Percentiles rank a stretch among this genome's conserved stretches.
phyloP scores from a whole-genome alignment of 2,113 vertebrate species.

The Galbula dea region DNA sequence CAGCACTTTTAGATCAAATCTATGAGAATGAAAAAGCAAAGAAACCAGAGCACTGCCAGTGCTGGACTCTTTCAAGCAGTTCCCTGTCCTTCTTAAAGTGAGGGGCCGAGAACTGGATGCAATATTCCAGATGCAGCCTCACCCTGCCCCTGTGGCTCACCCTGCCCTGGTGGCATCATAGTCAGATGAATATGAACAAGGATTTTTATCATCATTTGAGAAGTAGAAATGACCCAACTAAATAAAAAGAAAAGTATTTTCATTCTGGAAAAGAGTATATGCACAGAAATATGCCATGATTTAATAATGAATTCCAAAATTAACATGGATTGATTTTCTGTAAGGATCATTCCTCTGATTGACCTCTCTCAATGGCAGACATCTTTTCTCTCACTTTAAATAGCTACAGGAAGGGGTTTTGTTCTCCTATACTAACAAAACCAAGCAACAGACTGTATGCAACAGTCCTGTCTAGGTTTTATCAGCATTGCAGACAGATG shows the following conservation, averaged over 20 bases:
- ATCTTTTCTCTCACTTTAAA: background rate
- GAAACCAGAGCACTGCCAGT: background rate
- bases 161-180: no score
- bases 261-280: background rate
- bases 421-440: background rate
- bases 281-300: background rate
- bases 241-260: background rate
- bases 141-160: no score
- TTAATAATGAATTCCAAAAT: background rate
- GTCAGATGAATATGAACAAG: background rate
- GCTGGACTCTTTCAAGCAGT: no score
- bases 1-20: background rate
- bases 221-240: background rate
- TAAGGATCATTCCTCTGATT: background rate
- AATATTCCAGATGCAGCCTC: no score
- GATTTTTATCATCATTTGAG: background rate
- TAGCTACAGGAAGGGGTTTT: background rate
- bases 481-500: background rate
- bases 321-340: background rate
- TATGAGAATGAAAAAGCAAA: background rate
- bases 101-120: no score
- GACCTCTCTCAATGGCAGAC: background rate
- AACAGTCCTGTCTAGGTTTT: background rate
- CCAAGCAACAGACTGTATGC: background rate
- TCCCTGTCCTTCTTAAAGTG: no score